Percentiles rank a stretch among this genome's conserved stretches.
phyloP scores from a whole-genome alignment of 2,797 vertebrate species.

The Ambastaia sidthimunki region DNA sequence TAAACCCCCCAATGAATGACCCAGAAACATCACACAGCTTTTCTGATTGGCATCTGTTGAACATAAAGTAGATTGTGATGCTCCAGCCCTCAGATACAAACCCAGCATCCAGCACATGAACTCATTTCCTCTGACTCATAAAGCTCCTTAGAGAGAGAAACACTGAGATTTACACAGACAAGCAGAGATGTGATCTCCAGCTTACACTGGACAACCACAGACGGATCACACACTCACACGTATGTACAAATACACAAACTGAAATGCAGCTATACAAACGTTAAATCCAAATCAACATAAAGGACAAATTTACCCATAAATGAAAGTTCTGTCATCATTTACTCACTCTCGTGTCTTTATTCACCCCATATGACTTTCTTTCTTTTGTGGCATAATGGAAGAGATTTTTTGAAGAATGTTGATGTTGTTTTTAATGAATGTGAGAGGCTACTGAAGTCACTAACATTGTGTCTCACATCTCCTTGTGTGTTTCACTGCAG shows the following conservation, averaged over 20 bases:
- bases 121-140: constrained; percentile 49
- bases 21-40: constrained; percentile 1
- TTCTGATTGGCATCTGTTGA: constrained; percentile 13
- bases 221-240: neutral
- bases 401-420: neutral
- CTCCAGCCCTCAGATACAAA: constrained; percentile 19
- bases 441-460: neutral
- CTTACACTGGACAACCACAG: neutral
- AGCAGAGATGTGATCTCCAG: constrained; percentile 26
- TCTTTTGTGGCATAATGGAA: neutral
- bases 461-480: neutral
- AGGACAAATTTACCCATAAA: neutral
- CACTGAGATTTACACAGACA: constrained; percentile 25
- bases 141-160: constrained; percentile 28
- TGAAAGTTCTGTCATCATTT: neutral
- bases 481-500: neutral
- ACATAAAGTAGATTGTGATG: constrained; percentile 7
- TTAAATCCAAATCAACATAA: neutral
- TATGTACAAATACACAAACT: neutral
- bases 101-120: constrained; percentile 14
- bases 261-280: neutral
- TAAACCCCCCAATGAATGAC: constrained; percentile 7
- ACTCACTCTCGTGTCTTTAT: no score
- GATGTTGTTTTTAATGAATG: neutral
- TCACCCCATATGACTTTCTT: neutral